Evolutionary conservation across 2,888 invertebrate genomes (phyloP).

Genomic region (Rhagonycha lutea): DNA sequence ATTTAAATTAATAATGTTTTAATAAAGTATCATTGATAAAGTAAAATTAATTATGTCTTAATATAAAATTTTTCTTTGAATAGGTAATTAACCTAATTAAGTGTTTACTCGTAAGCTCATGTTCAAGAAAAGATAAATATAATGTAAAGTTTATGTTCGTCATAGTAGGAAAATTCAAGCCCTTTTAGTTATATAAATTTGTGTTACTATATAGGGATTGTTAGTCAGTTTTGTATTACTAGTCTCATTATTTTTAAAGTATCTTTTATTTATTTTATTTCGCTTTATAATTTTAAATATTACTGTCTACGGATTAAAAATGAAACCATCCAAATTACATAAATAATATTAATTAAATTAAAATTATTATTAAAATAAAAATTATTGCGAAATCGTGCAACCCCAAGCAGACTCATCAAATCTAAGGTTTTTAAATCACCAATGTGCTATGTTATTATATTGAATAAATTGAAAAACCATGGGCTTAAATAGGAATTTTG

Average conservation of each 20-base stretch:
- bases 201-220: background rate
- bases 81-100: constrained; percentile 3
- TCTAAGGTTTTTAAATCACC: no score
- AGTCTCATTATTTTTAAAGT: background rate
- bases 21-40: background rate
- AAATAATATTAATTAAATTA: background rate
- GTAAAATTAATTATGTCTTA: background rate
- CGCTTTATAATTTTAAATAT: background rate
- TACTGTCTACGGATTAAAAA: background rate
- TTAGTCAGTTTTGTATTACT: background rate
- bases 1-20: background rate
- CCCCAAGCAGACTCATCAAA: no score
- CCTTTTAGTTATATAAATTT: background rate
- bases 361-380: no score
- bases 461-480: no score
- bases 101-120: background rate
- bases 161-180: background rate
- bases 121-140: background rate
- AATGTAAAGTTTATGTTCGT: background rate
- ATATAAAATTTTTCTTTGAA: background rate
- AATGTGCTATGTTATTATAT: no score
- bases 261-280: background rate
- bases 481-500: no score
- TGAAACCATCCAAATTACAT: background rate
- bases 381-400: no score